phyloP scores from a whole-genome alignment of 2,888 invertebrate genomes.

The Archips xylosteana region DNA sequence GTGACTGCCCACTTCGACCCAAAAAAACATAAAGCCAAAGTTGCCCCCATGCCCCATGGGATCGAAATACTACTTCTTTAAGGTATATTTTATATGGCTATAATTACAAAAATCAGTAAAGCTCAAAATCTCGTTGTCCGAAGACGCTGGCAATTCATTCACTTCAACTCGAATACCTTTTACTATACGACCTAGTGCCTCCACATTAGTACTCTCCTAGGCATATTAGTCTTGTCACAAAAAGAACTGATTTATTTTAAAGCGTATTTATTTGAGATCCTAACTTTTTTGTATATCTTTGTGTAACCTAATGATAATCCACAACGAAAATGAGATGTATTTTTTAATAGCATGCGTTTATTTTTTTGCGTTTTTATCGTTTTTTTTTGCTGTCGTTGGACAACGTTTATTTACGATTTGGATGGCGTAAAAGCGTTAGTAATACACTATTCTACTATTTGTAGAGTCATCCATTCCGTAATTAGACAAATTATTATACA shows the following conservation, averaged over 20 bases:
- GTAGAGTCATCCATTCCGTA: neutral
- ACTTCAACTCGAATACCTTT: too few species aligned
- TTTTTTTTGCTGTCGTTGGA: neutral
- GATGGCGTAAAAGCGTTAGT: neutral
- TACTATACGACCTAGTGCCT: neutral
- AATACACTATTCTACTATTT: neutral
- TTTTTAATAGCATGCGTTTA: constrained; percentile 12
- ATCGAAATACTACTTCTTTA: too few species aligned
- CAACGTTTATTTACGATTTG: neutral
- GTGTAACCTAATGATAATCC: constrained; percentile 47
- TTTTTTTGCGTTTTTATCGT: constrained; percentile 6
- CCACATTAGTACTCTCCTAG: constrained; percentile 4
- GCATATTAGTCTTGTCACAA: constrained; percentile 38
- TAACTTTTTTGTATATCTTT: constrained; percentile 55
- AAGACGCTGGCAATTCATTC: too few species aligned
- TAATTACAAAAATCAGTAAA: too few species aligned
- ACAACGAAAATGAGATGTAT: constrained; percentile 38
- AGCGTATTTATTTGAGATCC: constrained; percentile 47
- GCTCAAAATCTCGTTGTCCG: too few species aligned
- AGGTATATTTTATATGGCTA: too few species aligned
- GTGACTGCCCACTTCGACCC: too few species aligned
- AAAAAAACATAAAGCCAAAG: too few species aligned
- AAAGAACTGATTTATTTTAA: constrained; percentile 60
- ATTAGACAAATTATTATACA: neutral
- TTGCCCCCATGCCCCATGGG: too few species aligned